phyloP scores from a whole-genome alignment of 2,113 vertebrate genomes.

The Cyprinodon tularosa region DNA sequence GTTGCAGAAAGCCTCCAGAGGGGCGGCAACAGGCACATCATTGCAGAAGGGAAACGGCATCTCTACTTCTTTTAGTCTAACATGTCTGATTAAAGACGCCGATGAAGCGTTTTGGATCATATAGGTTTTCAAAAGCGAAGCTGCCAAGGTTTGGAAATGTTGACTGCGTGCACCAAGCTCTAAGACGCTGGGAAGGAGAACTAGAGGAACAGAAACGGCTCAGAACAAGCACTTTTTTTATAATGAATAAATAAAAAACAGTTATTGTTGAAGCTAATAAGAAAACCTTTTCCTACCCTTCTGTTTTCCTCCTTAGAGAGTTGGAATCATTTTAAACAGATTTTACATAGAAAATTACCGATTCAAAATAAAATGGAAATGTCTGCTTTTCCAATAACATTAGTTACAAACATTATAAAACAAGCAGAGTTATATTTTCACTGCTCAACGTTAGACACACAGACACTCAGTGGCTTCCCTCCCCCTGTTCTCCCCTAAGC shows the following conservation, averaged over 20 bases:
- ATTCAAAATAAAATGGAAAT: neutral
- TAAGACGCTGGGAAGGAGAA: neutral
- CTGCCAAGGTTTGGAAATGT: neutral
- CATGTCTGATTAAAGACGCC: neutral
- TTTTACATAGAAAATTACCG: no score
- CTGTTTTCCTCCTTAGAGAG: no score
- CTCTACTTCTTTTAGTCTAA: conserved; percentile 1
- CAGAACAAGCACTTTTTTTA: neutral
- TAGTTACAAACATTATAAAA: no score
- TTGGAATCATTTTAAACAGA: no score
- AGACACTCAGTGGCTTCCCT: no score
- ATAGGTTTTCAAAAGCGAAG: neutral
- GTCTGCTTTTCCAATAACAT: no score
- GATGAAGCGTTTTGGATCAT: neutral
- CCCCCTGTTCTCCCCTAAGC: no score
- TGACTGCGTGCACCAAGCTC: neutral
- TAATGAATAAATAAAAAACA: neutral
- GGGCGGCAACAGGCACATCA: neutral
- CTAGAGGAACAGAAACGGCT: neutral
- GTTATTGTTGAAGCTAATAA: no score
- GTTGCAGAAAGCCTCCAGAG: neutral
- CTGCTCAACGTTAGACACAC: no score
- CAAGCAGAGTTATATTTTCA: no score
- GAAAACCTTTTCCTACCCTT: no score
- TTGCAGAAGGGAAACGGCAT: conserved; percentile 4